Conservation (phyloP, 2,888 invertebrate species). For the Panzeria rudis region DNA sequence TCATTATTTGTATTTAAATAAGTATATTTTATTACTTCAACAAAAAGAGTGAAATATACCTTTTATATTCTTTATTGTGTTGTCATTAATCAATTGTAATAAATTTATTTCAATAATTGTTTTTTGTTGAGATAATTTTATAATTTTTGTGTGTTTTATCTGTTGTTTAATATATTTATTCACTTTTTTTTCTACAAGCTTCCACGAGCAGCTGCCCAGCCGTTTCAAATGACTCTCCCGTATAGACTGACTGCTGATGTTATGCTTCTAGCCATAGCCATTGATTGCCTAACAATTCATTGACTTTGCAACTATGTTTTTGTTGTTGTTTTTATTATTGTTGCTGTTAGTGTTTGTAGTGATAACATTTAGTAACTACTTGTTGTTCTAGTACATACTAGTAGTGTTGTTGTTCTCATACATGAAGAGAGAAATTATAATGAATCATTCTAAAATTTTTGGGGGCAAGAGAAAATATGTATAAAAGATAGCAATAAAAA, state of each 20-base stretch:
- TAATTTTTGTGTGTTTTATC: slow-evolving; percentile 6
- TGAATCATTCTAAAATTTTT: neutral
- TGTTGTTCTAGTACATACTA: slow-evolving; percentile 35
- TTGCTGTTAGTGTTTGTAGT: slow-evolving; percentile 30
- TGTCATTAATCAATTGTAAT: slow-evolving; percentile 47
- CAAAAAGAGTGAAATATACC: slow-evolving; percentile 16
- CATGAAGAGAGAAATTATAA: neutral
- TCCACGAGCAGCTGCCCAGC: slow-evolving; percentile 54
- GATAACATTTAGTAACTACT: slow-evolving; percentile 44
- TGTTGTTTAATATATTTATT: slow-evolving; percentile 21
- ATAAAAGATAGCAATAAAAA: neutral
- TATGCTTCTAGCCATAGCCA: slow-evolving; percentile 37
- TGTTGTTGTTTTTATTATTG: slow-evolving; percentile 17
- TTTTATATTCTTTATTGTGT: slow-evolving; percentile 44
- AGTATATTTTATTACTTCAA: slow-evolving; percentile 4
- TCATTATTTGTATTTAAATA: neutral
- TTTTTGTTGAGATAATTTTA: neutral
- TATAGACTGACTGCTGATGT: slow-evolving; percentile 62
- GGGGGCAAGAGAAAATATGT: neutral
- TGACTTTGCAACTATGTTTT: neutral
- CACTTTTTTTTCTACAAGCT: slow-evolving; percentile 1
- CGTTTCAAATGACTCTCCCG: slow-evolving; percentile 69
- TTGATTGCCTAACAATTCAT: slow-evolving; percentile 25
- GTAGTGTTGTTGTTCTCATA: neutral
- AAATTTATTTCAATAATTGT: slow-evolving; percentile 10